Evolutionary conservation across 2,888 invertebrate genomes (phyloP), one percentile per base, ranked within the genome.

Genomic region (Melanchra persicariae): DNA sequence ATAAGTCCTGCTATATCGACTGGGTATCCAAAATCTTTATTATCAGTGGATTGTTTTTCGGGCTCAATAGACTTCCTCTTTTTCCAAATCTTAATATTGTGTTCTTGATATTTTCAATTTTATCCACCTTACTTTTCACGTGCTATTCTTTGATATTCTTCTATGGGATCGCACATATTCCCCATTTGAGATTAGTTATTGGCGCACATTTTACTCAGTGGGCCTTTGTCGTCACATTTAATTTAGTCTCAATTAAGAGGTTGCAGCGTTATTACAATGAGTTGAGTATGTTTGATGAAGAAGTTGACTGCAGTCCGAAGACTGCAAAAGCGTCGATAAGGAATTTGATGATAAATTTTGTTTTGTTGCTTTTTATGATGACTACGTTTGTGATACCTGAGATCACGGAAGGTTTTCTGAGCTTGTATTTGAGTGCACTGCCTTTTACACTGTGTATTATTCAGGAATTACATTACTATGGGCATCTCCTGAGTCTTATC

Each of bases 401-500:
- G n/a, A 10, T 62, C 30, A 34, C 51, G 0, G 12, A 9, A 1
- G 1, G 0, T 10, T 43, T 70, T 1, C 12, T 26, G 12, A 30
- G 2, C 19, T 24, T 73, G 0, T 59, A 72, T 9, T 0, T 77
- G 1, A 66, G 70, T 2, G 40, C 79, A 3, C 58, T 90, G 26
- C 84, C 87, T 0, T 52, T 88, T 85, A 12, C 84, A 85, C 12
- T 70, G 7, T 51, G 51, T 62, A n/a, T 34, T 70, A 74, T 87
- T 3, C 43, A 87, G 0, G 93, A 93, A 77, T 68, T 91, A 8
- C 83, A 90, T 79, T 93, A 86, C 57, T 90, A 87, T 54, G 93
- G 91, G 0, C 92, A 94, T 74, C 83, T 93, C 1, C 72, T 93
- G 0, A 91, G 88, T 58, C 86, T 93, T 12, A 83, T 93, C 0